Evolutionary conservation across 2,113 vertebrate genomes (phyloP).

Genomic region (Hiodon alosoides): DNA sequence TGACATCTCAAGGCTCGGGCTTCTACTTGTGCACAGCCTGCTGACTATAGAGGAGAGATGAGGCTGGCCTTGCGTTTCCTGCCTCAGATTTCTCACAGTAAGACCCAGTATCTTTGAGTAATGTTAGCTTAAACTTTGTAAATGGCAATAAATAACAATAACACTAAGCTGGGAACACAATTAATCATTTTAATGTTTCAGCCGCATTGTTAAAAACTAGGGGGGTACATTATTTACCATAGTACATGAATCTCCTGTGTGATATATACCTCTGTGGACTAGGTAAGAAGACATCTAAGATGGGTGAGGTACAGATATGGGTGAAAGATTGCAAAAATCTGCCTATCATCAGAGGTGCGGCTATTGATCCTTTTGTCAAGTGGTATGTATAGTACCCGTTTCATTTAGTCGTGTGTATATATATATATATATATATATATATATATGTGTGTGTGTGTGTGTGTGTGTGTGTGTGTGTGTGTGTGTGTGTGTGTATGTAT

Average conservation of each 20-base stretch:
- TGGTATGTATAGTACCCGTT: slow-evolving; percentile 63
- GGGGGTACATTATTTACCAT: background rate
- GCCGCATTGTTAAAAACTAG: background rate
- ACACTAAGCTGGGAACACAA: background rate
- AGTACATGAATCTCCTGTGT: background rate
- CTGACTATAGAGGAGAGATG: slow-evolving; percentile 73
- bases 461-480: background rate
- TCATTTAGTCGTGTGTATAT: background rate
- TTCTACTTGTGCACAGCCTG: slow-evolving; percentile 44
- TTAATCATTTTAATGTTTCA: slow-evolving; percentile 1
- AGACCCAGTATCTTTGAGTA: slow-evolving; percentile 12
- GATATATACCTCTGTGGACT: slow-evolving; percentile 9
- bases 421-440: too few species aligned
- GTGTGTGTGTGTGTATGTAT: background rate
- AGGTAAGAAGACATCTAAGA: slow-evolving; percentile 66
- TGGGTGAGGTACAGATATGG: slow-evolving; percentile 89
- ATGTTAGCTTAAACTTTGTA: too few species aligned
- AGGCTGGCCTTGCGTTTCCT: slow-evolving; percentile 81
- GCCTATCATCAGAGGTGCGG: slow-evolving; percentile 63
- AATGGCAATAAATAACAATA: background rate
- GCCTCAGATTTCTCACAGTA: slow-evolving; percentile 66
- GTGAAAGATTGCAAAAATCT: slow-evolving; percentile 87
- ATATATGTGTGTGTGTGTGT: background rate
- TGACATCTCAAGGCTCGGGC: slow-evolving; percentile 44
- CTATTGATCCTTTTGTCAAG: slow-evolving; percentile 87